A percentile compares a stretch with the other conserved stretches of the same genome.
These are phyloP conservation scores for Trogon surrucura DNA, from an alignment of 2,113 vertebrate species.

Conservation along the genomic window DNA sequence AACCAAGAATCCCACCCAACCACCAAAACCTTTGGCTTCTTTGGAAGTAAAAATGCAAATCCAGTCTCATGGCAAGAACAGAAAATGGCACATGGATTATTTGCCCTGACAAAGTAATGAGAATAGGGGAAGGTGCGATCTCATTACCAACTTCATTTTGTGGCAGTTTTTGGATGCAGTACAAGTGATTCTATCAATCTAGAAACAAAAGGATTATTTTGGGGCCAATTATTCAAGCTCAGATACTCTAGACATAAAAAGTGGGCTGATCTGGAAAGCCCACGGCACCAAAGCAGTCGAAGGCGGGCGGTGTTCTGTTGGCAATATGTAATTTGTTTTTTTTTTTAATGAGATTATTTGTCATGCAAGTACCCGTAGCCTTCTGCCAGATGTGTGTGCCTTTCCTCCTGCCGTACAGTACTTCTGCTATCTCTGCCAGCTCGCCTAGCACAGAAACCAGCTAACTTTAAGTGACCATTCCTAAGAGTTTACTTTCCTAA, in stretches of 20 bases:
- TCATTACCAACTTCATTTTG: conserved; percentile 68
- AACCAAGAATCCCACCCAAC: not conserved
- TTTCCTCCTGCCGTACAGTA: not conserved
- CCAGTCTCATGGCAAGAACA: not conserved
- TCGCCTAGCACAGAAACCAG: not conserved
- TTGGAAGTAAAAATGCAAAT: conserved; percentile 8
- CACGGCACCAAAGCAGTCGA: not conserved
- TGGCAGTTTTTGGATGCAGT: conserved; percentile 32
- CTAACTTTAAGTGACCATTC: not conserved
- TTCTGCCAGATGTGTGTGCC: not conserved
- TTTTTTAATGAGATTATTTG: conserved; percentile 42
- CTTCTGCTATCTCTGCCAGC: not conserved
- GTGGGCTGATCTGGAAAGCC: conserved; percentile 18
- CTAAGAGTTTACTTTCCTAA: not conserved
- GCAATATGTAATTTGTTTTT: conserved; percentile 31
- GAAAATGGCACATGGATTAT: conserved; percentile 54
- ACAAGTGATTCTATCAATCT: conserved; percentile 52
- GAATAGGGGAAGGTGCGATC: conserved; percentile 41
- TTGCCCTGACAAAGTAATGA: conserved; percentile 40
- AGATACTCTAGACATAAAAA: not conserved
- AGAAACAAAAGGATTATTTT: conserved; percentile 58
- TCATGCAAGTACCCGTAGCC: not conserved
- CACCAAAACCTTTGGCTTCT: not conserved
- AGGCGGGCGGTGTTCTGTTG: not conserved
- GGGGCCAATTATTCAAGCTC: conserved; percentile 42